These are phyloP conservation scores for Gallinago stenura DNA, from an alignment of 2,797 vertebrate species.

Conservation along the genomic window DNA sequence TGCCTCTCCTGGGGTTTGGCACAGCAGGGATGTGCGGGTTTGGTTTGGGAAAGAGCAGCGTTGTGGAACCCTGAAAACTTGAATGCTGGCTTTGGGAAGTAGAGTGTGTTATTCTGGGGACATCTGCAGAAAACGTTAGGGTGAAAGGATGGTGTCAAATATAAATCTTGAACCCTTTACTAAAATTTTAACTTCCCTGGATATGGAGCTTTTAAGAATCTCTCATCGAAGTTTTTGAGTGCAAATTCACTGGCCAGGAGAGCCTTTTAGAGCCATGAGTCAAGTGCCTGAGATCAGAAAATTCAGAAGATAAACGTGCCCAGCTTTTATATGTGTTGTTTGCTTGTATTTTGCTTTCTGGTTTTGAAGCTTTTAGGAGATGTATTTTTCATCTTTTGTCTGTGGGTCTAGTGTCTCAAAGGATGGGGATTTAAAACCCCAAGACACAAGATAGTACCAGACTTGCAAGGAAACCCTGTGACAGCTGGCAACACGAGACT, in stretches of 20 bases:
- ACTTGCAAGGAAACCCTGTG: not conserved
- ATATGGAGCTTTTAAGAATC: not conserved
- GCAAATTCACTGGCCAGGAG: not conserved
- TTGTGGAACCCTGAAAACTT: not conserved
- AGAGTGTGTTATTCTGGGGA: not conserved
- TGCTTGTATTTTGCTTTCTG: not conserved
- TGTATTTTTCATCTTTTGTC: not conserved
- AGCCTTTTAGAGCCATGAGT: not conserved
- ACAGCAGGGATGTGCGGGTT: fast-evolving
- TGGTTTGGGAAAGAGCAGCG: not conserved
- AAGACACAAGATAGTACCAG: not conserved
- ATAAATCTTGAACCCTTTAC: not conserved
- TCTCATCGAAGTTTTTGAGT: not conserved
- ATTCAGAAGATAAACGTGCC: not conserved
- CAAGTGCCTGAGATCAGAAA: not conserved
- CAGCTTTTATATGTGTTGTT: not conserved
- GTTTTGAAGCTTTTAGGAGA: not conserved
- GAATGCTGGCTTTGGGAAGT: not conserved
- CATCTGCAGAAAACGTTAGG: not conserved
- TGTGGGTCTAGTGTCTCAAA: not conserved
- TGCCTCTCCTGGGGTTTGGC: not conserved
- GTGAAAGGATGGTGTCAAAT: not conserved
- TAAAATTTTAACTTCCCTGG: not conserved
- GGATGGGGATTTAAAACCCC: not conserved
- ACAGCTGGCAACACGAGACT: not conserved